A percentile compares a stretch with the other conserved stretches of the same genome.
These are phyloP conservation scores for Diaphora mendica DNA, from an alignment of 2,888 invertebrate species.

Conservation along the genomic window DNA sequence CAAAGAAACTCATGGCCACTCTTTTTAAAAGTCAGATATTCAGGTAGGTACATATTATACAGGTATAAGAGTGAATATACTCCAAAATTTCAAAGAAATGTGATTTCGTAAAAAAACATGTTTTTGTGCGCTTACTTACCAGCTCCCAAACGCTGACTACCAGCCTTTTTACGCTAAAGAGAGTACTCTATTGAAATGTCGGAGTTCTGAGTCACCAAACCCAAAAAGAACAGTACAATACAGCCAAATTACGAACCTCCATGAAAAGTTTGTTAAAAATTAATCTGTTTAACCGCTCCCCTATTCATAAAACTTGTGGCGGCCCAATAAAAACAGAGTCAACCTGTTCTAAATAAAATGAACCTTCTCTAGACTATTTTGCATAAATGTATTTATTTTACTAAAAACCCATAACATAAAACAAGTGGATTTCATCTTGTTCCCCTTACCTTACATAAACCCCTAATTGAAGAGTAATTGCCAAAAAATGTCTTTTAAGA, in stretches of 20 bases:
- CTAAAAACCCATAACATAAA: constrained; percentile 39
- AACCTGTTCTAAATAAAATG: not conserved
- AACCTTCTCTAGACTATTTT: not conserved
- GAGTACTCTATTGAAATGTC: not conserved
- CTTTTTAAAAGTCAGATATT: too few relatives aligned
- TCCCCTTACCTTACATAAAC: constrained; percentile 34
- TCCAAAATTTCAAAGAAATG: too few relatives aligned
- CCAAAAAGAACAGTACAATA: not conserved
- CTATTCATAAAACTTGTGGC: not conserved
- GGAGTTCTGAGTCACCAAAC: not conserved
- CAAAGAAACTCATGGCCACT: too few relatives aligned
- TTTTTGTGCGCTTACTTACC: too few relatives aligned
- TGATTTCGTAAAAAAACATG: too few relatives aligned
- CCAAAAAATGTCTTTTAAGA: constrained; percentile 47
- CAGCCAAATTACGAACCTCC: not conserved
- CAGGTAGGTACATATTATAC: too few relatives aligned
- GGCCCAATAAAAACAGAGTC: not conserved
- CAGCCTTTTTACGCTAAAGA: too few relatives aligned
- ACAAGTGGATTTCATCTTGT: constrained; percentile 38
- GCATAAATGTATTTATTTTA: constrained; percentile 20
- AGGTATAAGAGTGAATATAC: too few relatives aligned
- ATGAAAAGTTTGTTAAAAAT: not conserved
- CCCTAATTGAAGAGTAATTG: constrained; percentile 50
- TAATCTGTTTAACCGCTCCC: not conserved
- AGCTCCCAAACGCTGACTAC: too few relatives aligned